Conservation (phyloP, 1,140 invertebrate species). For the Hylaeus anthracinus region DNA sequence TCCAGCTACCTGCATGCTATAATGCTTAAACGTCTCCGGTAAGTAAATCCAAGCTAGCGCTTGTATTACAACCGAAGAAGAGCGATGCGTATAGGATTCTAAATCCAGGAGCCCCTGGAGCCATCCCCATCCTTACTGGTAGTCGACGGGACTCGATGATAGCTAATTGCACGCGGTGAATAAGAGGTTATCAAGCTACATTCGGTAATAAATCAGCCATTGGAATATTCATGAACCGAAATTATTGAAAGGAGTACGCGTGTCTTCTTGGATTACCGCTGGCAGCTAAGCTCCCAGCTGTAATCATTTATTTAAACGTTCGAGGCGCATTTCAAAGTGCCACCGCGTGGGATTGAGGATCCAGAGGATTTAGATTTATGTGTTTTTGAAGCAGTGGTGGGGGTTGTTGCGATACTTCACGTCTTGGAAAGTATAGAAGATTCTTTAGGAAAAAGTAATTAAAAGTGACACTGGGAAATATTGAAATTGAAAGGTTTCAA, state of each 20-base stretch:
- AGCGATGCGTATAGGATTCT: constrained; percentile 7
- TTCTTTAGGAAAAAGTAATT: too few relatives aligned
- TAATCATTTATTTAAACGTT: constrained; percentile 40
- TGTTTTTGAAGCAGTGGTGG: too few relatives aligned
- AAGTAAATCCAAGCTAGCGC: not conserved
- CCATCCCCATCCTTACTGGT: constrained; percentile 17
- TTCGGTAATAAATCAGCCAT: constrained; percentile 31
- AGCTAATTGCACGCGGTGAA: constrained; percentile 25
- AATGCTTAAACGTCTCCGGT: not conserved
- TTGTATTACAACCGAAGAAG: constrained; percentile 19
- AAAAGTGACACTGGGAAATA: too few relatives aligned
- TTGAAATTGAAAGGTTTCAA: too few relatives aligned
- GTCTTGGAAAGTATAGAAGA: too few relatives aligned
- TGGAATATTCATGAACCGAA: constrained; percentile 40
- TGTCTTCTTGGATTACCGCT: constrained; percentile 30
- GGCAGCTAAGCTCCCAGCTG: constrained; percentile 13
- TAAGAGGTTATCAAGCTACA: constrained; percentile 25
- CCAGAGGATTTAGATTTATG: too few relatives aligned
- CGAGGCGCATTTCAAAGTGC: not conserved
- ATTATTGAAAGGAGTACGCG: constrained; percentile 25
- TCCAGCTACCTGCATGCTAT: constrained; percentile 9
- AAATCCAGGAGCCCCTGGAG: constrained; percentile 2
- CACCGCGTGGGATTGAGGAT: too few relatives aligned
- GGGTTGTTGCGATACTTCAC: too few relatives aligned
- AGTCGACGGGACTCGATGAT: constrained; percentile 39